Evolutionary conservation across 1,140 invertebrate genomes (phyloP), one percentile per base, ranked within the genome.

Genomic region (Trichoplusia ni): DNA sequence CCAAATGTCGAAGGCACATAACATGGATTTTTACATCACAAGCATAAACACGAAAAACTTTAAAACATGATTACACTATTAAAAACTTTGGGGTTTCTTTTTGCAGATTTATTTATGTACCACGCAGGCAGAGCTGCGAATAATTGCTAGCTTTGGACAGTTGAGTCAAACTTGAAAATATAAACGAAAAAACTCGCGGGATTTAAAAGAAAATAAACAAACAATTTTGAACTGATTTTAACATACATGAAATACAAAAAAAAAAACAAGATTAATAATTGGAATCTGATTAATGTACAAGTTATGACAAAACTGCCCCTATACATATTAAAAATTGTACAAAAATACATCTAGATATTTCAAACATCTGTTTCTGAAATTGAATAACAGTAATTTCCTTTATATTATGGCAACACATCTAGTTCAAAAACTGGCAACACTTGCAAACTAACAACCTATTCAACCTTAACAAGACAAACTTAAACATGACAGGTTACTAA

Each of bases 1-100:
- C 77, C 72, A 79, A 78, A 71, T 49, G 54, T 72, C 42, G 69
- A 85, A 84, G 84, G 82, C 84, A 87, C 80, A 78, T 66, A 67
- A 64, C 25, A 69, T 70, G 47, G 51, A 69, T 72, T 74, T 47
- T 49, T 70, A 63, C 56, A 68, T 69, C 67, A 69, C 67, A 79
- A 72, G 72, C 69, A 23, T 49, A 31, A 46, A 59, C 33, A 27
- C 56, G 21, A 42, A 58, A 60, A 29, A 67, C 35, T 59, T 47
- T 40, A 18, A 64, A 62, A 46, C 37, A 47, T 46, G 64, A 54
- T 69, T 64, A 59, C 37, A 65, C 27, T 25, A 67, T 64, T 25
- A n/a, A 60, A 60, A 62, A 53, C 29, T 29, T 59, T 49, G 61
- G 56, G 61, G 65, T 63, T 67, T 56, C 25, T 16, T 58, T 60